Evolutionary conservation across 1,140 invertebrate genomes (phyloP), one percentile per base, ranked within the genome.

Genomic region (Philopotamus ludificatus): DNA sequence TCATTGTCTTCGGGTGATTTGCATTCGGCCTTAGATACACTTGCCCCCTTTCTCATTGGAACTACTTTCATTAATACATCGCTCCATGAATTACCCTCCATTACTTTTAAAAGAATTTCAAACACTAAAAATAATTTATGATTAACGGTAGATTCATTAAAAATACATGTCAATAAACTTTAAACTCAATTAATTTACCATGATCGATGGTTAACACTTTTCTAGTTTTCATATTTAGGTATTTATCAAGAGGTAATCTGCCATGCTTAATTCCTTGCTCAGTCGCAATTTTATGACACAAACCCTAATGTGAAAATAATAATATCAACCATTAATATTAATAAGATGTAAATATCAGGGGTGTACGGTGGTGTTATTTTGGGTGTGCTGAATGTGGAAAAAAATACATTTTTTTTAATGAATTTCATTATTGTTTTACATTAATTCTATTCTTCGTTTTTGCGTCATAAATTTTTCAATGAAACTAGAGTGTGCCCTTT

Each of bases 201-300:
- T 99, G 97, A 81, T 97, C 94, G 65, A 99, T 91, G 21, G 95
- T 95, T 28, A 99, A 84, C 42, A 99, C 95, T 83, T 94, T 94
- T 73, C 96, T 84, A 4, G 92, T 91, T 80, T 94, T 94, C 89
- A 99, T 92, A 72, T 91, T 86, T 22, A 99, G 84, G 81, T 91
- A 94, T 77, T 96, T 89, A 71, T 88, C 87, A 72, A 99, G 86
- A 0, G 97, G 96, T 34, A 99, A 78, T 72, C 90, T 86, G 0
- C 87, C 96, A 80, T 98, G 95, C 65, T 74, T 75, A 10, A 97
- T 83, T 16, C 87, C 88, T 74, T 89, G 87, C 74, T 93, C 84
- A 42, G 81, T 70, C 15, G 97, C 96, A 70, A 92, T 80, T 69
- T 87, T 84, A 76, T 92, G 85, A 76, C 94, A 97, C 15, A 96